Evolutionary conservation across 2,113 vertebrate genomes (phyloP).

Genomic region (Crotalus helleri): DNA sequence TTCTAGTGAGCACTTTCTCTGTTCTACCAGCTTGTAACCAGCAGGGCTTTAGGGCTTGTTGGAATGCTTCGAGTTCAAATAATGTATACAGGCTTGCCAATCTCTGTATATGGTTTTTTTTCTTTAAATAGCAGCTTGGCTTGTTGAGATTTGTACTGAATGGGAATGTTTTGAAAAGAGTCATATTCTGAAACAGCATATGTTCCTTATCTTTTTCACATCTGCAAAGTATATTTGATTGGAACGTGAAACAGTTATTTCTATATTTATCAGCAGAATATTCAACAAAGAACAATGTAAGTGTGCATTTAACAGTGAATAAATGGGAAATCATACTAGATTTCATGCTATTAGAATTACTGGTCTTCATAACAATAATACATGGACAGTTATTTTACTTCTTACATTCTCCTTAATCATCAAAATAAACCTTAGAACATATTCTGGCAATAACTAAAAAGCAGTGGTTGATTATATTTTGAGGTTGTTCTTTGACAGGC

Average conservation of each 20-base stretch:
- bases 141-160: neutral
- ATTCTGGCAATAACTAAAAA: neutral
- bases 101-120: neutral
- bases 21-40: neutral
- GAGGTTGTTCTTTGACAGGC: neutral
- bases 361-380: neutral
- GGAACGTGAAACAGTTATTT: conserved; percentile 98
- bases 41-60: neutral
- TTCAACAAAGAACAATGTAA: conserved; percentile 92
- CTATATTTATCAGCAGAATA: conserved; percentile 97
- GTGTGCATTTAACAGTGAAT: conserved; percentile 56
- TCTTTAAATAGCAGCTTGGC: neutral
- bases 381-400: neutral
- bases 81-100: neutral
- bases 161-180: neutral
- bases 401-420: neutral
- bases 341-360: neutral
- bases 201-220: conserved; percentile 83
- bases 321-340: neutral
- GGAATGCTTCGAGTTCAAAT: neutral
- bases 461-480: neutral
- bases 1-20: neutral
- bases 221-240: conserved; percentile 95
- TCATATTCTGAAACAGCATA: conserved; percentile 31
- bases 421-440: neutral